Percentiles rank a stretch among this genome's conserved stretches.
These are phyloP conservation scores for Protomyctophum bolini DNA, from an alignment of 2,113 vertebrate species.

Conservation along the genomic window DNA sequence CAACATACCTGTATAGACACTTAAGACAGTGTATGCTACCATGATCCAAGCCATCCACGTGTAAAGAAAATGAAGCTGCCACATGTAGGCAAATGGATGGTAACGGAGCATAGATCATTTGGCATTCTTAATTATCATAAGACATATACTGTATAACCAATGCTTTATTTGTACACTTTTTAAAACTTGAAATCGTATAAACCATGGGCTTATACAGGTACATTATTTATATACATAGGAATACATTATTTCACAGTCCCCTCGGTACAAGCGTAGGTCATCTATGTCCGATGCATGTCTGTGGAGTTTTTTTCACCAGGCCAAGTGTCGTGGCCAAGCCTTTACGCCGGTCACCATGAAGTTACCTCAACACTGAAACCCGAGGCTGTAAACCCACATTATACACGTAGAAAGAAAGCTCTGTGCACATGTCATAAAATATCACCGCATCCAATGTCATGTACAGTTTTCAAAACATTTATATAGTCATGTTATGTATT, in stretches of 20 bases:
- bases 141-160: slow-evolving; percentile 25
- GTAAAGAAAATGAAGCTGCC: neutral
- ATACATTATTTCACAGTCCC: too few relatives aligned
- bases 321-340: slow-evolving; percentile 6
- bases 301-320: slow-evolving; percentile 20
- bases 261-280: slow-evolving; percentile 10
- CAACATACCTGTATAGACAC: too few relatives aligned
- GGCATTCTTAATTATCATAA: slow-evolving; percentile 1
- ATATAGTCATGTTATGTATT: slow-evolving; percentile 32
- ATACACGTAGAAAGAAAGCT: slow-evolving; percentile 35
- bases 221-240: slow-evolving; percentile 18
- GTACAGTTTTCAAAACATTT: slow-evolving; percentile 34
- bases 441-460: slow-evolving; percentile 32
- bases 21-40: too few relatives aligned
- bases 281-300: slow-evolving; percentile 50
- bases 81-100: neutral
- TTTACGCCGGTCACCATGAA: slow-evolving; percentile 39
- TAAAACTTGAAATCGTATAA: slow-evolving; percentile 58
- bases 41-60: too few relatives aligned
- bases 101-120: neutral
- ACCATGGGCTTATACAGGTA: slow-evolving; percentile 32
- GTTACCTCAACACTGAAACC: slow-evolving; percentile 59
- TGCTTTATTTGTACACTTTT: slow-evolving; percentile 21
- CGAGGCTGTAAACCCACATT: slow-evolving; percentile 39
- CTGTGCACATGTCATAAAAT: slow-evolving; percentile 13